phyloP scores from a whole-genome alignment of 1,140 invertebrate species.

The Drosophila baimaii region DNA sequence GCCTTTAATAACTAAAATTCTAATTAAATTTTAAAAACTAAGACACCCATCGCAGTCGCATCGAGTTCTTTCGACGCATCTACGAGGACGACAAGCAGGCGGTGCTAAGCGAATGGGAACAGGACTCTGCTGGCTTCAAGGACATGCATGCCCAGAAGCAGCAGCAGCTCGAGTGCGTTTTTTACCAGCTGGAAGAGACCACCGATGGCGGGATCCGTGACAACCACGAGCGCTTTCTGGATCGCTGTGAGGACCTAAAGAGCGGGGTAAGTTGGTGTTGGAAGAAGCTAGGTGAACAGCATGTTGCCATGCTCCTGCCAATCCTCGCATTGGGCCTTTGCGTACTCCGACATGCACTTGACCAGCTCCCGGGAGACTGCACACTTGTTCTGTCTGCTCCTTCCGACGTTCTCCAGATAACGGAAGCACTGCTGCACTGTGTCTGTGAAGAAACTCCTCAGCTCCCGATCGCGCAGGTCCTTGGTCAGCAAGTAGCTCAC shows the following conservation, averaged over 20 bases:
- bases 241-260: constrained; percentile 84
- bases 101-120: constrained; percentile 85
- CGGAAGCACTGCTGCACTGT: constrained; percentile 86
- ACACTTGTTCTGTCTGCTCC: constrained; percentile 85
- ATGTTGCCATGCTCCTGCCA: constrained; percentile 84
- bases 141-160: constrained; percentile 82
- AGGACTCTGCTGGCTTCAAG: constrained; percentile 83
- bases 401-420: constrained; percentile 84
- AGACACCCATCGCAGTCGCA: constrained; percentile 84
- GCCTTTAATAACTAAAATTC: neutral
- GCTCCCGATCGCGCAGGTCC: constrained; percentile 85
- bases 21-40: constrained; percentile 43
- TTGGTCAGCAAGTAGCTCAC: constrained; percentile 85
- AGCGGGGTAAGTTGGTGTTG: constrained; percentile 82
- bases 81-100: constrained; percentile 86
- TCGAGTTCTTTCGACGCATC: constrained; percentile 85
- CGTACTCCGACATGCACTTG: constrained; percentile 86
- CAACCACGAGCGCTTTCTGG: constrained; percentile 78
- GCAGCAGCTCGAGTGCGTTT: constrained; percentile 75
- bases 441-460: constrained; percentile 86
- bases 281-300: constrained; percentile 48
- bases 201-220: constrained; percentile 54
- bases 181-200: constrained; percentile 74
- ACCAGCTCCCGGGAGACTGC: constrained; percentile 85
- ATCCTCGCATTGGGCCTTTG: constrained; percentile 86